These are phyloP conservation scores for Enteromius thamalakanensis DNA, from an alignment of 2,797 vertebrate species.

Conservation along the genomic window DNA sequence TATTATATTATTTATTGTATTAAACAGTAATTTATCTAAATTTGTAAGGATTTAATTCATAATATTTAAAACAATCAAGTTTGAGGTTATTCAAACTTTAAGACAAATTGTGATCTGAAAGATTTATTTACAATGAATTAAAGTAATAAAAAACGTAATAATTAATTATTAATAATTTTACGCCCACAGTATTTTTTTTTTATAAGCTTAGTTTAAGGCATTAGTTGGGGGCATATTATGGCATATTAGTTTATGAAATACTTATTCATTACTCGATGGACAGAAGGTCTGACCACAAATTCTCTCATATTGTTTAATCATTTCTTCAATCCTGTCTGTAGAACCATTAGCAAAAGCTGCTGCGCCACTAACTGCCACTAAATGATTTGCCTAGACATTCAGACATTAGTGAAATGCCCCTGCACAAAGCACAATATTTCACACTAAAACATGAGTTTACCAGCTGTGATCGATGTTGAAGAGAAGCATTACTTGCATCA, in stretches of 20 bases:
- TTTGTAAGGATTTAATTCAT: background rate
- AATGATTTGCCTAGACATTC: background rate
- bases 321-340: background rate
- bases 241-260: background rate
- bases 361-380: constrained; percentile 2
- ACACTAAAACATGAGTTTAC: constrained; percentile 17
- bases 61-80: background rate
- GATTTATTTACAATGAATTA: background rate
- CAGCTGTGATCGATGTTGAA: background rate
- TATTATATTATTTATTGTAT: no score
- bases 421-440: constrained; percentile 29
- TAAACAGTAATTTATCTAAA: background rate
- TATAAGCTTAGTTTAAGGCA: background rate
- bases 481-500: constrained; percentile 29
- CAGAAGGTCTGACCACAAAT: background rate
- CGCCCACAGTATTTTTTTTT: no score
- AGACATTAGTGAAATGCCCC: background rate
- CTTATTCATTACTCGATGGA: background rate
- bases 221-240: background rate
- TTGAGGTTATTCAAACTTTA: background rate
- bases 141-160: background rate
- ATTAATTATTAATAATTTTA: background rate
- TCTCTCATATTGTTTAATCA: background rate
- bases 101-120: background rate
- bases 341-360: background rate